Conservation (phyloP, 1,140 invertebrate species). For the Carposina sasakii region DNA sequence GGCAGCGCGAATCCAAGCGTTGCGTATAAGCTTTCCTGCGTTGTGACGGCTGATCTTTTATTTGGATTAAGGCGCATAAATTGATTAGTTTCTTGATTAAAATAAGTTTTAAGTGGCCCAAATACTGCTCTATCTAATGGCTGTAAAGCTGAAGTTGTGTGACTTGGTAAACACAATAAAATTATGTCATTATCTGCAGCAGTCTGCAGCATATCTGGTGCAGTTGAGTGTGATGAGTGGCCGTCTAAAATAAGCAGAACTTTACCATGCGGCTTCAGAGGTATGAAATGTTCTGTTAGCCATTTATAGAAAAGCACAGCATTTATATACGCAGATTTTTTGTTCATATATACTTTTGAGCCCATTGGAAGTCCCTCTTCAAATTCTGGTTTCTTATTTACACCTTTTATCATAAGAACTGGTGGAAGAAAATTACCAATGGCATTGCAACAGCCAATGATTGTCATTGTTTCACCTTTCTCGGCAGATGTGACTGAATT, state of each 20-base stretch:
- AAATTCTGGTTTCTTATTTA: constrained; percentile 45
- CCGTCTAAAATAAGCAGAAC: constrained; percentile 54
- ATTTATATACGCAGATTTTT: constrained; percentile 45
- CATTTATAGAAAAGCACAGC: constrained; percentile 51
- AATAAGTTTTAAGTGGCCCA: too few species aligned
- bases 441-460: constrained; percentile 51
- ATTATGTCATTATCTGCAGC: constrained; percentile 40
- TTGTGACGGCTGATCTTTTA: constrained; percentile 23
- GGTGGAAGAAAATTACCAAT: constrained; percentile 36
- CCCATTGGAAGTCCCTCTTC: constrained; percentile 36
- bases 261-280: constrained; percentile 41
- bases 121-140: constrained; percentile 39
- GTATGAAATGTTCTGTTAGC: constrained; percentile 47
- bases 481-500: constrained; percentile 41
- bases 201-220: constrained; percentile 31
- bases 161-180: constrained; percentile 44
- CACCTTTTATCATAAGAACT: constrained; percentile 32
- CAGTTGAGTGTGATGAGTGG: constrained; percentile 43
- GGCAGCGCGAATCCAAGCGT: constrained; percentile 31
- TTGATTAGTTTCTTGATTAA: too few species aligned
- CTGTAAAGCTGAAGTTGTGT: constrained; percentile 44
- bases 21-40: constrained; percentile 24
- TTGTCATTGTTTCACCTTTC: constrained; percentile 46
- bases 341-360: constrained; percentile 39
- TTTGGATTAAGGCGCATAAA: constrained; percentile 28